Evolutionary conservation across 2,888 invertebrate species (phyloP), one percentile per base, ranked within the genome.

Genomic region (Oasisia sp.): DNA sequence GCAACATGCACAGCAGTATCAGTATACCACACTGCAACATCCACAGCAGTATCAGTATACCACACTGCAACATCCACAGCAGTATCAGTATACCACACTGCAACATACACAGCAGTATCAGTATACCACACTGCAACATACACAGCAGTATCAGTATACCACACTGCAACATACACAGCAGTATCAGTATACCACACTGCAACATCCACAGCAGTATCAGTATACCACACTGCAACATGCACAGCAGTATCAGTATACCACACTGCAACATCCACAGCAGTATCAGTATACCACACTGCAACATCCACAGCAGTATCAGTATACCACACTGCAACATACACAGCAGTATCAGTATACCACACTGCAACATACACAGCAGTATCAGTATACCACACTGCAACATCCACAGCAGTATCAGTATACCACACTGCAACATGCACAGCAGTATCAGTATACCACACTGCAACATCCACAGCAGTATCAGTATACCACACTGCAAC

Each of bases 11-110:
- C 27, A 0, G 74, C 74, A 74, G 7, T 7, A 74, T 19, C 27
- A 74, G n/a, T n/a, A n/a, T n/a, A n/a, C 99, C 95, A 99, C 98
- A 97, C 99, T 99, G 96, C 56, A 96, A 74, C 27, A 74, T n/a
- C 7, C 74, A 74, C 27, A 0, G 74, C 74, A 74, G 7, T 7
- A 74, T 19, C 27, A 74, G n/a, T n/a, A n/a, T n/a, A n/a, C 99
- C 95, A 99, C 98, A 97, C 99, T 99, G 96, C 56, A 96, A 74
- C 27, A 74, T n/a, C 7, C 74, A 74, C 27, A 0, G 74, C 74
- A 74, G 7, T 7, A 74, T 19, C 27, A 74, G n/a, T n/a, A n/a
- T n/a, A n/a, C 99, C 95, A 99, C 98, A 97, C 99, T 99, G 96
- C 56, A 96, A 74, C 27, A 74, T n/a, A 4, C 74, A 74, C 27